Base-by-base conservation (phyloP, 2,888 invertebrate genomes). In the Anodontia alba region DNA sequence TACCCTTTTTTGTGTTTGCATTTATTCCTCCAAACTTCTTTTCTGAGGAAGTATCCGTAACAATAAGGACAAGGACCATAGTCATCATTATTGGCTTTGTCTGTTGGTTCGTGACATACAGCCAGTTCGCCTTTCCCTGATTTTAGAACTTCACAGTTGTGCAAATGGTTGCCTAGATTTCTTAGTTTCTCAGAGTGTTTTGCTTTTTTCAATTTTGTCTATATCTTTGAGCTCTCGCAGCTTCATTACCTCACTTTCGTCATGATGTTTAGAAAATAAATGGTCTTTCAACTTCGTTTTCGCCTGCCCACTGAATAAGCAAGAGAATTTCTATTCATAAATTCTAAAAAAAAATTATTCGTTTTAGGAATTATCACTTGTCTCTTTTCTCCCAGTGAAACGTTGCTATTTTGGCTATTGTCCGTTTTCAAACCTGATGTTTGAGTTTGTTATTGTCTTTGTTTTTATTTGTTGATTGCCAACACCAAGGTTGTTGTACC, bases 141-240 rank as follows among this genome's bases (percentile, higher is more conserved):
- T n/a, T 54, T 29, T 54, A 51, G 7, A 20, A 72, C 38, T 33
- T 54, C 17, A 12, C n/a, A 36, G 72, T 72, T 72, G 36, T 72
- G 54, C 1, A 72, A 12, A 51, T 72, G 36, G 33, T 72, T 72
- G 10, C 72, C 72, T 31, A 72, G 12, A 72, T 72, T 72, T 20
- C 72, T 51, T 5, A 72, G 0, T 54, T 54, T 54, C 33, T 72
- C 72, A 33, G 54, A 31, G 7, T 36, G 20, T n/a, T 31, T 10
- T 31, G 7, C 26, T 20, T 51, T 23, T n/a, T 46, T 46, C n/a
- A 17, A 0, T 29, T 31, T 49, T 31, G n/a, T 70, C 38, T 31
- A 26, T 8, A 70, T 70, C 15, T 36, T 42, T 7, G 23, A 46
- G 31, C 10, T 0, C 26, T 23, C 12, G 8, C 17, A 49, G 49